Percentiles rank a stretch among this genome's conserved stretches.
Evolutionary conservation across 2,797 vertebrate genomes (phyloP).

Genomic region (Toxotes lorentzi): DNA sequence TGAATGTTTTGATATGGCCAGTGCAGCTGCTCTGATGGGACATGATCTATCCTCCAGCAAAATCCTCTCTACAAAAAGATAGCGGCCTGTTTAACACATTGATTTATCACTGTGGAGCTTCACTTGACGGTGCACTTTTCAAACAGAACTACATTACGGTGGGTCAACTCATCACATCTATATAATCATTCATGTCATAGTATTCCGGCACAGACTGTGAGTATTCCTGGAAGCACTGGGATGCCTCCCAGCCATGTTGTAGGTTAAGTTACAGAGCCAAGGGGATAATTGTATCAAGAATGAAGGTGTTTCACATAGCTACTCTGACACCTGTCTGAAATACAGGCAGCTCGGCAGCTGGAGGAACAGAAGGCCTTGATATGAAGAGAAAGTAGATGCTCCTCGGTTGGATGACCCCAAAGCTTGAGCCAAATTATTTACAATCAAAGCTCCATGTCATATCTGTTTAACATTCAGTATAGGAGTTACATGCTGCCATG

Average conservation of each 20-base stretch:
- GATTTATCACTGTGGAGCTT: conserved; percentile 85
- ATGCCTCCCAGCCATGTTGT: conserved; percentile 61
- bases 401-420: conserved; percentile 74
- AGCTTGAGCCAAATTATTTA: conserved; percentile 85
- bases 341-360: conserved; percentile 78
- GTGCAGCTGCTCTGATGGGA: conserved; percentile 43
- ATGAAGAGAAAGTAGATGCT: conserved; percentile 79
- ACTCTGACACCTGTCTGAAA: conserved; percentile 80
- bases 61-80: conserved; percentile 77
- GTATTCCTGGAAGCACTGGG: conserved; percentile 81
- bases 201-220: conserved; percentile 69
- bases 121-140: conserved; percentile 84
- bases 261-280: conserved; percentile 76
- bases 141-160: conserved; percentile 80
- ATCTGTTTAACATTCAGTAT: conserved; percentile 84
- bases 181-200: conserved; percentile 82
- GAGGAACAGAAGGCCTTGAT: conserved; percentile 81
- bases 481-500: conserved; percentile 53
- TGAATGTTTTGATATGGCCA: not conserved
- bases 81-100: conserved; percentile 84
- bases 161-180: conserved; percentile 84
- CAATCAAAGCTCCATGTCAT: conserved; percentile 80
- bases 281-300: conserved; percentile 77
- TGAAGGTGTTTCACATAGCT: conserved; percentile 70
- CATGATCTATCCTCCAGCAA: conserved; percentile 80